Conservation (phyloP, 2,797 vertebrate genomes). For the Tragopan temminckii region DNA sequence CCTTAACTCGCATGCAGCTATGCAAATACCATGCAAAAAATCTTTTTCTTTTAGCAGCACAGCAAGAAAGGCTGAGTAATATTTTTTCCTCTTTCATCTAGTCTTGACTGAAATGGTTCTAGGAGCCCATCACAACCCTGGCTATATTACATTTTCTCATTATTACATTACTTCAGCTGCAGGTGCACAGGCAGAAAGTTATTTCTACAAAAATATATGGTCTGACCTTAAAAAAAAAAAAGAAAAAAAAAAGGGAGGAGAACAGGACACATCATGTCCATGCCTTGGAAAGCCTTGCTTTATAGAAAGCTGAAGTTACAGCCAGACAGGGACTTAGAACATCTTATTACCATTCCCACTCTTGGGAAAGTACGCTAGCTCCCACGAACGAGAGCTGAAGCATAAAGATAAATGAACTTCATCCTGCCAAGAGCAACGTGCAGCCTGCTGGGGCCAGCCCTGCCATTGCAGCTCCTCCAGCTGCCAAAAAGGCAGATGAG, state of each 20-base stretch:
- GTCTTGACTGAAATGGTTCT: background rate
- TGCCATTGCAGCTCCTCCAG: background rate
- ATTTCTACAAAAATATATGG: background rate
- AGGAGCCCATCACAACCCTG: background rate
- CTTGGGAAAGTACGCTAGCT: fast-evolving
- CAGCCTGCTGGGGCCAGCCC: background rate
- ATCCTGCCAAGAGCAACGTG: background rate
- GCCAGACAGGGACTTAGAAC: background rate
- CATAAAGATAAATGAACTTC: background rate
- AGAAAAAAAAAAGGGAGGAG: background rate
- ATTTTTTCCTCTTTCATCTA: background rate
- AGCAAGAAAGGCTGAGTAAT: background rate
- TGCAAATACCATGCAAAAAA: background rate
- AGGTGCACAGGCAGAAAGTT: background rate
- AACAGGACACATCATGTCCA: fast-evolving
- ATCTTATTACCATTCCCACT: background rate
- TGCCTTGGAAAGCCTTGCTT: background rate
- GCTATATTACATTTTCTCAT: background rate
- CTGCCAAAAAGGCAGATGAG: background rate
- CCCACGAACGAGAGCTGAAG: background rate
- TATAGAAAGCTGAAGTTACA: background rate
- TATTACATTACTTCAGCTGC: background rate
- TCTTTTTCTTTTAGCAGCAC: background rate
- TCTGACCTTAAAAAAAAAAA: background rate
- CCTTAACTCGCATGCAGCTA: fast-evolving